These are phyloP conservation scores for Harmothoe impar DNA, from an alignment of 2,888 invertebrate species.

Conservation along the genomic window DNA sequence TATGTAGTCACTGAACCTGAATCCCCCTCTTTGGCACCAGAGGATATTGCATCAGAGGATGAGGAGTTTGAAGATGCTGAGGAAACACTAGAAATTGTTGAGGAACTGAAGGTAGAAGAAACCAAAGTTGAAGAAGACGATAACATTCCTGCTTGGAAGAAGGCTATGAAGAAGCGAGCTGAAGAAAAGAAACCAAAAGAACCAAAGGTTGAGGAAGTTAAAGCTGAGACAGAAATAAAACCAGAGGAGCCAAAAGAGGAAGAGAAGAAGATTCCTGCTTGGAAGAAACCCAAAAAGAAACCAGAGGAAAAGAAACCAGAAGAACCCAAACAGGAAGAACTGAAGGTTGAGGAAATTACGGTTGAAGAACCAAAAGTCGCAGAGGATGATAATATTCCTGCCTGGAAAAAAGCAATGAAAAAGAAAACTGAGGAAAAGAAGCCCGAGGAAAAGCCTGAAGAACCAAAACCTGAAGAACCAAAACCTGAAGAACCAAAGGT, in stretches of 20 bases:
- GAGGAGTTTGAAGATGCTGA: slow-evolving; percentile 42
- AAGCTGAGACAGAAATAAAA: background rate
- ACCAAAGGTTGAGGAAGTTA: background rate
- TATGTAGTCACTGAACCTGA: background rate
- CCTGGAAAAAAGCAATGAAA: slow-evolving; percentile 35
- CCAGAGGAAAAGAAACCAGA: slow-evolving; percentile 56
- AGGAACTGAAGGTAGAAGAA: slow-evolving; percentile 20
- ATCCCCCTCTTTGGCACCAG: background rate
- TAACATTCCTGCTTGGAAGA: slow-evolving; percentile 4
- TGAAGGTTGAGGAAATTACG: slow-evolving; percentile 29
- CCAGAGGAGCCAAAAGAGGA: slow-evolving; percentile 4
- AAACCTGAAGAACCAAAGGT: slow-evolving; percentile 15
- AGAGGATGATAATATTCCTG: background rate
- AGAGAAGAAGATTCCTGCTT: slow-evolving; percentile 36
- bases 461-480: background rate
- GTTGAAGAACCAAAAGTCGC: background rate
- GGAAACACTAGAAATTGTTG: slow-evolving; percentile 7
- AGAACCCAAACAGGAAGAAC: background rate
- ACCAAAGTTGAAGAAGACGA: slow-evolving; percentile 27
- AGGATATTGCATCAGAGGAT: background rate
- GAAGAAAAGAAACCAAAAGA: slow-evolving; percentile 20
- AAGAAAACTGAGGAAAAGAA: slow-evolving; percentile 27
- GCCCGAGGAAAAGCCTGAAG: slow-evolving; percentile 43
- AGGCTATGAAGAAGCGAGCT: background rate
- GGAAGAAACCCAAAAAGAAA: slow-evolving; percentile 38